Conservation (phyloP, 2,888 invertebrate genomes). For the Ceramica pisi region DNA sequence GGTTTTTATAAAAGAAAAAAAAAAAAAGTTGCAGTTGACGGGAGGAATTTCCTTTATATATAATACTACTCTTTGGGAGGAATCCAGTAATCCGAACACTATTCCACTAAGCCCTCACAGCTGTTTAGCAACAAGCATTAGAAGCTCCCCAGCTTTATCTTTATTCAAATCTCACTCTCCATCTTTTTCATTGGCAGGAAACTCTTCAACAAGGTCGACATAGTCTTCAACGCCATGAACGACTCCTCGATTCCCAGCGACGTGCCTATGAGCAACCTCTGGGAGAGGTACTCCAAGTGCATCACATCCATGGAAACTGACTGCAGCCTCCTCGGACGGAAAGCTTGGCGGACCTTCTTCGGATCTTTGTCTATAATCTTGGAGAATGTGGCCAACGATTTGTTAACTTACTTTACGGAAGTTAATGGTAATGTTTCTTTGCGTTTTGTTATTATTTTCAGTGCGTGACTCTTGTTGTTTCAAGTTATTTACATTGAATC, state of each 20-base stretch:
- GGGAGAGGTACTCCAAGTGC: slow-evolving; percentile 79
- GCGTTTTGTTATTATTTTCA: not conserved
- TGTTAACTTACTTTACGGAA: slow-evolving; percentile 83
- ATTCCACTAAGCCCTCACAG: too few species aligned
- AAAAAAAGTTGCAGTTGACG: too few species aligned
- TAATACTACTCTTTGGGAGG: too few species aligned
- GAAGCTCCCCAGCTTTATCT: not conserved
- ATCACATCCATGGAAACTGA: slow-evolving; percentile 61
- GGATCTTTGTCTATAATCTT: slow-evolving; percentile 78
- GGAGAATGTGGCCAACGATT: slow-evolving; percentile 76
- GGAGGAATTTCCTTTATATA: too few species aligned
- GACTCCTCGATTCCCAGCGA: slow-evolving; percentile 63
- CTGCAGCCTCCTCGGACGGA: slow-evolving; percentile 74
- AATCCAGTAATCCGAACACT: too few species aligned
- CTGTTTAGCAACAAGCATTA: too few species aligned
- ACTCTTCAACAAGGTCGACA: slow-evolving; percentile 81
- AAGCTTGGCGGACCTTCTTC: slow-evolving; percentile 77
- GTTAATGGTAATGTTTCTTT: slow-evolving; percentile 76
- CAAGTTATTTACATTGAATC: too few species aligned
- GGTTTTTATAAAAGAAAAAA: too few species aligned
- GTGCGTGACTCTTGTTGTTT: too few species aligned
- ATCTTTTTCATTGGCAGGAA: slow-evolving; percentile 69
- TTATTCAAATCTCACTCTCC: not conserved
- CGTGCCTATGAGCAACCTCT: slow-evolving; percentile 73
- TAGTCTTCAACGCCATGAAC: slow-evolving; percentile 76